Base-by-base conservation (phyloP, 2,113 vertebrate genomes). In the Podilymbus podiceps region DNA sequence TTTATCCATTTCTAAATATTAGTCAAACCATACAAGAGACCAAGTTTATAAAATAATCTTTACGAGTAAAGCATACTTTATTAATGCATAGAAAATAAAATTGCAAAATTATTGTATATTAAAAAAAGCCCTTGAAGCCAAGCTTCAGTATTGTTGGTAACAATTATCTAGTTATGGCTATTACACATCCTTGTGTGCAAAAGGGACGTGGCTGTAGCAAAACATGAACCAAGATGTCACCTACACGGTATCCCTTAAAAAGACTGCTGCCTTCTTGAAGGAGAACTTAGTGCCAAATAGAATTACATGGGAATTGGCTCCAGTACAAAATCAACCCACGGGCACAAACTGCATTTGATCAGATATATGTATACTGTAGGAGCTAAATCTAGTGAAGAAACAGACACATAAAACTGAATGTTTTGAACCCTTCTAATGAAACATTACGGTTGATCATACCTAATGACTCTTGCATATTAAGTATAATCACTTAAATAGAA, bases 311-410 rank as follows among this genome's bases (percentile, higher is more conserved):
- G 56, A 92, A 56, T 74, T 95, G 95, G 89, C 95, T 76, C 50
- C 63, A 38, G 30, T 77, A 85, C 94, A 96, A 92, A 91, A 92
- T 59, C 94, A 95, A 44, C 94, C 95, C 89, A 94, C 95, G 92
- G 84, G 79, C 74, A 76, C 47, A 95, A 91, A 92, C 64, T 95
- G 49, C 91, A 85, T 95, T 95, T 82, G 66, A 87, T 95, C 95
- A 95, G 80, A 93, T 47, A 96, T 76, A 90, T 15, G 62, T 56
- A 76, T 50, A 75, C 44, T 22, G 38, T 35, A 78, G 64, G 50
- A 93, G 63, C 53, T 89, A 90, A 95, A 92, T 49, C 85, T 90
- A 89, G 52, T 40, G 81, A 69, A 89, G 60, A 56, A 93, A 76
- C 55, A 89, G 79, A 88, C 35, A 78, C 78, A 64, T 73, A 52